Evolutionary conservation across 37 sponge, comb jelly and placozoan genomes (phyloP).

Genomic region (Axinella damicornis): DNA sequence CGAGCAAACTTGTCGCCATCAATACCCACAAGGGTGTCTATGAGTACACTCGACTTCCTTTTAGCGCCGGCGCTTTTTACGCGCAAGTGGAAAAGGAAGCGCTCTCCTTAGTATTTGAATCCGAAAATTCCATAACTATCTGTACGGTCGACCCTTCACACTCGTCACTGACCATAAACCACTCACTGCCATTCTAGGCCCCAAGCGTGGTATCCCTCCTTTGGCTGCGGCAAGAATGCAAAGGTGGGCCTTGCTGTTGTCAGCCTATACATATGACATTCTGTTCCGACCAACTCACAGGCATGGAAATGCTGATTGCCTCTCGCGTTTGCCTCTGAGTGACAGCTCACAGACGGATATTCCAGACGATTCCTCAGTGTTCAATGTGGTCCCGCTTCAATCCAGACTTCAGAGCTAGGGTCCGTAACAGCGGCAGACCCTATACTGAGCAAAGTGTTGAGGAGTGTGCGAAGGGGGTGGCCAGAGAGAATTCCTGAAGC

Average conservation of each 20-base stretch:
- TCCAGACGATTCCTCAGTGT: neutral
- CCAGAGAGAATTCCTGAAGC: neutral
- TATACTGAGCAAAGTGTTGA: slow-evolving; percentile 53
- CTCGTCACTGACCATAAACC: slow-evolving; percentile 67
- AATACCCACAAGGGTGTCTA: slow-evolving; percentile 1
- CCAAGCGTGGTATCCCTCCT: slow-evolving; percentile 26
- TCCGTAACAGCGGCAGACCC: slow-evolving; percentile 14
- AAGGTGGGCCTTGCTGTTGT: slow-evolving; percentile 58
- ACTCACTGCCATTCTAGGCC: slow-evolving; percentile 48
- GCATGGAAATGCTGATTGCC: slow-evolving; percentile 70
- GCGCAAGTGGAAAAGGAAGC: slow-evolving; percentile 70
- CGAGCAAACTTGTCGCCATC: neutral
- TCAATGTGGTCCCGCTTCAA: slow-evolving; percentile 9
- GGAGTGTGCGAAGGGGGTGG: slow-evolving; percentile 47
- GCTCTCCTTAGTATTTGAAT: slow-evolving; percentile 44
- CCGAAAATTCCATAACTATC: slow-evolving; percentile 62
- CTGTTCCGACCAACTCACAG: slow-evolving; percentile 16
- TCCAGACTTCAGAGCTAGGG: neutral
- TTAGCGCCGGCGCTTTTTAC: slow-evolving; percentile 33
- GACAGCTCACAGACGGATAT: neutral
- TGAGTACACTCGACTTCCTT: neutral
- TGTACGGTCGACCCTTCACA: slow-evolving; percentile 72
- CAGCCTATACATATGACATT: slow-evolving; percentile 52
- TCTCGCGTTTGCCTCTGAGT: slow-evolving; percentile 36
- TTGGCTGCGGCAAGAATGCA: slow-evolving; percentile 57